phyloP scores from a whole-genome alignment of 2,113 vertebrate genomes.

The Misgurnus mizolepis region DNA sequence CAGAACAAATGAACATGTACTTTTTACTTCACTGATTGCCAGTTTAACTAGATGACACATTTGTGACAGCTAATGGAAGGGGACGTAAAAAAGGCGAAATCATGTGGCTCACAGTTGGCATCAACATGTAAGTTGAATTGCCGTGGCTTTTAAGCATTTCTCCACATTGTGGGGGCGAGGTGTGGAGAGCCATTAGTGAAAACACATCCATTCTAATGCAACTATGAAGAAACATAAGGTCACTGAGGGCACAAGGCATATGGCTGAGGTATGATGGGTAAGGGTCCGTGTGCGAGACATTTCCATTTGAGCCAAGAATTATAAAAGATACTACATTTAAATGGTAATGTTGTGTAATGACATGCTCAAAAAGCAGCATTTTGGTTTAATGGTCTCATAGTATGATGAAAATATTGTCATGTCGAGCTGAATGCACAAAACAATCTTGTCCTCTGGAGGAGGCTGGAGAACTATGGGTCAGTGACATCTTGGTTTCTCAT shows the following conservation, averaged over 20 bases:
- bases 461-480: conserved; percentile 13
- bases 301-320: conserved; percentile 13
- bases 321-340: conserved; percentile 34
- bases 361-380: conserved; percentile 4
- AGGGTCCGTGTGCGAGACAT: background rate
- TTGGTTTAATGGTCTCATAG: conserved; percentile 27
- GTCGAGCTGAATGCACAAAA: background rate
- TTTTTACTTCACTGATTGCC: conserved; percentile 27
- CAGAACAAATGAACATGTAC: background rate
- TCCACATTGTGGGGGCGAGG: conserved; percentile 56
- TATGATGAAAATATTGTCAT: conserved; percentile 14
- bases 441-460: conserved; percentile 7
- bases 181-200: conserved; percentile 60
- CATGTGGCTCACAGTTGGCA: conserved; percentile 22
- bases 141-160: conserved; percentile 37
- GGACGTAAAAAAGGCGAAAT: conserved; percentile 17
- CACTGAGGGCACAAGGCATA: conserved; percentile 30
- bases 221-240: conserved; percentile 22
- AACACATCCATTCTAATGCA: conserved; percentile 42
- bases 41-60: conserved; percentile 33
- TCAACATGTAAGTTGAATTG: conserved; percentile 12
- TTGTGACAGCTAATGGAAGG: conserved; percentile 35
- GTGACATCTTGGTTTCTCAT: conserved; percentile 26
- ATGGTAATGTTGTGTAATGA: conserved; percentile 11
- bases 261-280: conserved; percentile 25